These are phyloP conservation scores for Parnassius orleans DNA, from an alignment of 2,888 invertebrate species.

Conservation along the genomic window DNA sequence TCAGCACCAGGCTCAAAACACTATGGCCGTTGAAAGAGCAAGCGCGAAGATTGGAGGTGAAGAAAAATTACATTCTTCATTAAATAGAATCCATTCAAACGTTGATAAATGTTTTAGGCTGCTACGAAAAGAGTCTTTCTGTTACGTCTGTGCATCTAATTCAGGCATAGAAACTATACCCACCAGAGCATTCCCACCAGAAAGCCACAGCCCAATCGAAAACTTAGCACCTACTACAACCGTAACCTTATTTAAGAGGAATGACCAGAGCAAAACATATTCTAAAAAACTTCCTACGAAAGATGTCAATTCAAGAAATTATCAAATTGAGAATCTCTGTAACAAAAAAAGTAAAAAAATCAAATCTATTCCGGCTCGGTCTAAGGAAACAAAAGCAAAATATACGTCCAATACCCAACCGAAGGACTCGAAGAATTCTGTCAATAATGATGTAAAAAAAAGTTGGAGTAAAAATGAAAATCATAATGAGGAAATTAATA, in stretches of 20 bases:
- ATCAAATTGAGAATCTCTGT: neutral
- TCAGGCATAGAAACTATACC: conserved; percentile 11
- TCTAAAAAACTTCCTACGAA: conserved; percentile 16
- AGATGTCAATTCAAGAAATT: neutral
- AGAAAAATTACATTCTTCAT: conserved; percentile 6
- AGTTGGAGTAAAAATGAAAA: conserved; percentile 11
- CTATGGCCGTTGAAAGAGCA: conserved; percentile 10
- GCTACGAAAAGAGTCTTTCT: neutral
- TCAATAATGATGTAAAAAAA: conserved; percentile 17
- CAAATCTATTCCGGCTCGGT: conserved; percentile 12
- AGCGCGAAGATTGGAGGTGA: conserved; percentile 23
- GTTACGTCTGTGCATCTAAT: conserved; percentile 18
- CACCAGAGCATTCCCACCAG: conserved; percentile 1
- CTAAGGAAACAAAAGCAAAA: conserved; percentile 12
- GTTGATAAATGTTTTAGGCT: neutral
- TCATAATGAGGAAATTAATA: conserved; percentile 5
- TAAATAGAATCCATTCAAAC: conserved; percentile 14
- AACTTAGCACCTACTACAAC: conserved; percentile 22
- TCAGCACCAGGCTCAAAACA: conserved; percentile 22
- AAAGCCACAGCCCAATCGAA: neutral
- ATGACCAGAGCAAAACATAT: conserved; percentile 28
- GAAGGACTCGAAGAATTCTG: neutral
- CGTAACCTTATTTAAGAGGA: conserved; percentile 28
- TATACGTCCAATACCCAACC: conserved; percentile 2
- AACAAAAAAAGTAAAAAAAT: neutral